Conservation (phyloP, 2,888 invertebrate genomes). For the Caenorhabditis sp. region DNA sequence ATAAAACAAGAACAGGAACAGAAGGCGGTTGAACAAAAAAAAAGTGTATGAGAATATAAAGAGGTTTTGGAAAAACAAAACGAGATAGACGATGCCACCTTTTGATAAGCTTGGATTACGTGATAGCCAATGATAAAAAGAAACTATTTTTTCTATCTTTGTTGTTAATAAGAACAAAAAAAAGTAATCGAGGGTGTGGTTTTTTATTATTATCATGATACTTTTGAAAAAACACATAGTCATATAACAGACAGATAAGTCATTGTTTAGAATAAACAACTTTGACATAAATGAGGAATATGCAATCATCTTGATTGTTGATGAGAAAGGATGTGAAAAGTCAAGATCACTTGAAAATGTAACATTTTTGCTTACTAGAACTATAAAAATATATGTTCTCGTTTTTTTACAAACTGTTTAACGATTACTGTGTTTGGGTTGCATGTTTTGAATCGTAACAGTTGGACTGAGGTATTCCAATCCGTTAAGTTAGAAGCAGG, state of each 20-base stretch:
- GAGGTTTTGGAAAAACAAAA: conserved; percentile 30
- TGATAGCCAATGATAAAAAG: not conserved
- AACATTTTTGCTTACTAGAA: too few relatives aligned
- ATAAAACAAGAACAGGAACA: conserved; percentile 19
- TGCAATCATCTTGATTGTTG: not conserved
- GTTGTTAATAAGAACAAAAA: too few relatives aligned
- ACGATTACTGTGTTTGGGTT: not conserved
- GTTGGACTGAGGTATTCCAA: too few relatives aligned
- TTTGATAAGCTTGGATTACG: conserved; percentile 6
- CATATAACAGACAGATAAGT: not conserved
- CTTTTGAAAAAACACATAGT: not conserved
- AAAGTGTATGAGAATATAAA: conserved; percentile 14
- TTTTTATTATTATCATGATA: not conserved
- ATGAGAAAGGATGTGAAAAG: not conserved
- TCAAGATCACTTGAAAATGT: not conserved
- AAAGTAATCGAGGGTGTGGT: not conserved
- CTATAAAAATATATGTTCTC: not conserved
- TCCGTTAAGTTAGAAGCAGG: too few relatives aligned
- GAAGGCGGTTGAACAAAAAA: conserved; percentile 8
- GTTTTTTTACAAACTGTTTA: not conserved
- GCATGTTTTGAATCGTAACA: too few relatives aligned
- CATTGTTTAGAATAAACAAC: not conserved
- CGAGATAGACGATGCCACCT: conserved; percentile 38
- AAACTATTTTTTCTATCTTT: not conserved
- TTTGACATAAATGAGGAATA: not conserved